These are phyloP conservation scores for Carassius auratus DNA, from an alignment of 2,113 vertebrate species.

Conservation along the genomic window DNA sequence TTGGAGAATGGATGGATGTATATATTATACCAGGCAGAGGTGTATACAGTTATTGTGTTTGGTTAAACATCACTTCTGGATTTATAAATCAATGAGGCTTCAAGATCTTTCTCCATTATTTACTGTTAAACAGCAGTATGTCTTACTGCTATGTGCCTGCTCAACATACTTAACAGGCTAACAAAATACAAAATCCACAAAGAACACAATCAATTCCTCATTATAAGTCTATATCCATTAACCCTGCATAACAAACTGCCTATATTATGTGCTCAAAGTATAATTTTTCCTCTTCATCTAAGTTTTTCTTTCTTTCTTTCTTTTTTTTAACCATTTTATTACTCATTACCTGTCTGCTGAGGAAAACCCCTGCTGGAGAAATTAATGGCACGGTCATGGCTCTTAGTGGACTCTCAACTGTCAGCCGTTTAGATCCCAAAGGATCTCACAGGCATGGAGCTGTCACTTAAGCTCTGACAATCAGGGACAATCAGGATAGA, in stretches of 20 bases:
- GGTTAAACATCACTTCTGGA: not conserved
- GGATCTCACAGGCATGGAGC: conserved; percentile 39
- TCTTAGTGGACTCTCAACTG: conserved; percentile 45
- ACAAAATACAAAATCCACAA: conserved; percentile 13
- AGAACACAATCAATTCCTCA: conserved; percentile 20
- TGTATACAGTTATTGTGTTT: not conserved
- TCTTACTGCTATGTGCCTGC: not conserved
- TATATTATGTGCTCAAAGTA: not conserved
- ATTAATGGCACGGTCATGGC: conserved; percentile 34
- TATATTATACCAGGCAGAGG: not conserved
- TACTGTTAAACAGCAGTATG: not conserved
- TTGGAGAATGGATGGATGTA: not conserved
- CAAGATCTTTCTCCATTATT: not conserved
- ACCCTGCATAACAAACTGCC: not conserved
- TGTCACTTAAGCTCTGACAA: conserved; percentile 51
- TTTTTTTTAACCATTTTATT: too few relatives aligned
- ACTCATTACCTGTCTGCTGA: not conserved
- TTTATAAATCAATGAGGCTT: conserved; percentile 11
- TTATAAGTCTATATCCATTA: not conserved
- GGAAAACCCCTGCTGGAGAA: not conserved
- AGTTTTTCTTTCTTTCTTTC: too few relatives aligned
- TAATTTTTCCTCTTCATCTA: not conserved
- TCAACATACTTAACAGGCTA: not conserved
- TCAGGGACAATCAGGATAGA: conserved; percentile 35
- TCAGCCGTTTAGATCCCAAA: conserved; percentile 41